Evolutionary conservation across 2,113 vertebrate species (phyloP), one percentile per base, ranked within the genome.

Genomic region (Hirundichthys speculiger): DNA sequence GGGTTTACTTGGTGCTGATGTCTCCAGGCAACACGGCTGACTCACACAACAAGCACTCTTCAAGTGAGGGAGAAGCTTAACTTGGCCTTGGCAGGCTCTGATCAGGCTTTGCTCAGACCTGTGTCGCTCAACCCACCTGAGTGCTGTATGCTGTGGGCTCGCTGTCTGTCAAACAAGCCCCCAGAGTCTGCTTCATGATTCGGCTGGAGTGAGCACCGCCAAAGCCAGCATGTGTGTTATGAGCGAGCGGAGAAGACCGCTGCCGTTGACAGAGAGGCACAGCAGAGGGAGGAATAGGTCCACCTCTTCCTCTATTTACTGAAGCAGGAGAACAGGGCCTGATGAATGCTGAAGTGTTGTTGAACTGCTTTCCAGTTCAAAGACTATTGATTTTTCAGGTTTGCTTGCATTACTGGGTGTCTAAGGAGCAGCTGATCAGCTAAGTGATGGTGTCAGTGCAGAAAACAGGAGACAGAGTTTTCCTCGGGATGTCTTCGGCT

Each of bases 151-250:
- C 21, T 55, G 52, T 20, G 40, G 52, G 5, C 20, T 55, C 52
- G 20, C 52, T 55, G 52, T 55, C 52, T 40, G 34, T 55, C 52
- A 55, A 39, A 40, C 13, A n/a, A n/a, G n/a, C n/a, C n/a, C n/a
- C n/a, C n/a, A n/a, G n/a, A 54, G 52, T 39, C 30, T 20, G 52
- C 27, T 20, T 39, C 20, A 15, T 21, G 19, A 20, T 15, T 55
- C 34, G 8, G 19, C 34, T 38, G 21, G 19, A 20, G 13, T 38
- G 30, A 53, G 18, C n/a, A n/a, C n/a, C n/a, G n/a, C n/a, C n/a
- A n/a, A n/a, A n/a, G n/a, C n/a, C n/a, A n/a, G n/a, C n/a, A n/a
- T n/a, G n/a, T n/a, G n/a, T n/a, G n/a, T n/a, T 14, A 27, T 38
- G 27, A 20, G 27, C 12, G 51, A 38, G 27, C 5, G 11, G 3